A percentile compares a stretch with the other conserved stretches of the same genome.
phyloP scores from a whole-genome alignment of 2,113 vertebrate genomes.

The Zonotrichia leucophrys region DNA sequence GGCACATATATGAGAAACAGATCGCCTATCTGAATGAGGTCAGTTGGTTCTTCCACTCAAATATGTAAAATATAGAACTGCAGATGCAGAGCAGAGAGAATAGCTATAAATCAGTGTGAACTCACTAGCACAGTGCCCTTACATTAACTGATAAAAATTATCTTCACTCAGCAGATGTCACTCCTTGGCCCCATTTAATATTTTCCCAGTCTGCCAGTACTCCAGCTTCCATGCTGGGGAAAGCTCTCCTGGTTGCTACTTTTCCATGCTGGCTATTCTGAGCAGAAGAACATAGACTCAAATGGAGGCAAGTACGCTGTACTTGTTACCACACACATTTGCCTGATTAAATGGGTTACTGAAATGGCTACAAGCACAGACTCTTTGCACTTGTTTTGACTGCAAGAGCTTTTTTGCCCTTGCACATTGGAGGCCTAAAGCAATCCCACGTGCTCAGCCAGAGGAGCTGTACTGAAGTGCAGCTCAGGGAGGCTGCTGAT shows the following conservation, averaged over 20 bases:
- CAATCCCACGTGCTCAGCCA: accelerated
- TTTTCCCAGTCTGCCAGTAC: neutral
- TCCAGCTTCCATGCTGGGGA: neutral
- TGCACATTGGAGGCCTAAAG: neutral
- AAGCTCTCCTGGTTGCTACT: neutral
- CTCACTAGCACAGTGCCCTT: neutral
- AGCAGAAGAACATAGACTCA: neutral
- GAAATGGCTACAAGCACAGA: neutral
- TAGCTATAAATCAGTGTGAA: neutral
- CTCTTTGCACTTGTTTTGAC: neutral
- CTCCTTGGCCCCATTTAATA: neutral
- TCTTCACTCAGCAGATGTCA: neutral
- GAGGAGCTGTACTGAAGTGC: accelerated
- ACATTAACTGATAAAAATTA: neutral
- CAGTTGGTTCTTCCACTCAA: neutral
- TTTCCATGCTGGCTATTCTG: neutral
- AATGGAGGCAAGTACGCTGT: neutral
- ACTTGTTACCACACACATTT: neutral
- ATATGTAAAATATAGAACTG: neutral
- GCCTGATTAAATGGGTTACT: neutral
- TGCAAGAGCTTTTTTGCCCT: neutral
- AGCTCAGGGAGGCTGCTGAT: neutral
- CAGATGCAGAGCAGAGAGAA: neutral
- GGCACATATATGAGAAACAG: neutral
- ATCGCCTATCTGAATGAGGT: neutral